Percentiles rank a stretch among this genome's conserved stretches.
phyloP scores from a whole-genome alignment of 2,888 invertebrate species.

The Calameuta pallipes region DNA sequence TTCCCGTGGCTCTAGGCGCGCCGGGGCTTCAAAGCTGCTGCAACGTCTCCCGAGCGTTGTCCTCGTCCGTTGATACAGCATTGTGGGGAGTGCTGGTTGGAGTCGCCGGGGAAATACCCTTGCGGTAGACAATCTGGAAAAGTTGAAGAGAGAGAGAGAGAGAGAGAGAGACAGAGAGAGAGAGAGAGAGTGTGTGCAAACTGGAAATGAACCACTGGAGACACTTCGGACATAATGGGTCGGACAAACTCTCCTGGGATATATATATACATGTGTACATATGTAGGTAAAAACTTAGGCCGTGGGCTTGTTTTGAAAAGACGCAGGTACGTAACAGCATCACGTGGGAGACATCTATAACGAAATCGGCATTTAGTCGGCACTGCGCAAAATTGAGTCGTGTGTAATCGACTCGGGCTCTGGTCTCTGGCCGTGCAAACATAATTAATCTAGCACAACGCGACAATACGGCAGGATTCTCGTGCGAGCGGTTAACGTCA shows the following conservation, averaged over 20 bases:
- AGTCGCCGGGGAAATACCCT: not conserved
- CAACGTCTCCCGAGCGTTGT: not conserved
- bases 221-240: not conserved
- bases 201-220: not conserved
- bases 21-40: not conserved
- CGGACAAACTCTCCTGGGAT: not conserved
- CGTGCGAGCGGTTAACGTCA: not conserved
- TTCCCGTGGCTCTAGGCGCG: not conserved
- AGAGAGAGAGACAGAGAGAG: too few relatives aligned
- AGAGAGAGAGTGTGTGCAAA: not conserved
- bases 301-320: not conserved
- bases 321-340: not conserved
- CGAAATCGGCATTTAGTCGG: not conserved
- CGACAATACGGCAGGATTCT: not conserved
- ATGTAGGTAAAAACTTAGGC: too few relatives aligned
- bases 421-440: not conserved
- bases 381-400: not conserved
- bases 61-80: not conserved
- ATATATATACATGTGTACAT: not conserved
- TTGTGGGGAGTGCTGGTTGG: not conserved
- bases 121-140: not conserved
- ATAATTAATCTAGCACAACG: not conserved
- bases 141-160: not conserved
- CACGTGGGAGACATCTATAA: not conserved
- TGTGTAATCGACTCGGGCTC: not conserved